Conservation (phyloP, 2,113 vertebrate genomes). For the Myrmophylax atrothorax region DNA sequence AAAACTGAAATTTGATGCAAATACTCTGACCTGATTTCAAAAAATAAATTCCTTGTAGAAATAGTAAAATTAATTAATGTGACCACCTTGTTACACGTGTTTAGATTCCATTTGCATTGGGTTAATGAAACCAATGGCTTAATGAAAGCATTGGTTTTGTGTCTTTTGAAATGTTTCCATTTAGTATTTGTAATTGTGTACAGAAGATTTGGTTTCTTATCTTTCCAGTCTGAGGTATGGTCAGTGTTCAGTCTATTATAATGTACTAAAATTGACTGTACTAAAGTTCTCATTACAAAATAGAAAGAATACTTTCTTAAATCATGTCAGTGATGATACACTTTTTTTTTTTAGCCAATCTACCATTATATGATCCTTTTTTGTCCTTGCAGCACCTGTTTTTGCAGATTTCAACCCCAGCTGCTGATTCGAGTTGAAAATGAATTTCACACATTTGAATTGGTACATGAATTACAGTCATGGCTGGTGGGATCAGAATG, state of each 20-base stretch:
- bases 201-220: neutral
- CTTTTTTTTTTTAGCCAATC: neutral
- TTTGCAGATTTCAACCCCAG: neutral
- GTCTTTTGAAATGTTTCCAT: neutral
- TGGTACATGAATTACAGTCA: neutral
- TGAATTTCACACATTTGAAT: constrained; percentile 35
- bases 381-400: neutral
- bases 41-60: neutral
- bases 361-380: neutral
- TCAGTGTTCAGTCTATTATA: neutral
- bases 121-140: neutral
- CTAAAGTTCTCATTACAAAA: neutral
- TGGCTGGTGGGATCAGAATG: neutral
- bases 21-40: neutral
- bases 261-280: neutral
- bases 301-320: neutral
- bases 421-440: constrained; percentile 19
- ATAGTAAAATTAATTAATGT: neutral
- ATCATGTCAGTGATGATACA: neutral
- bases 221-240: neutral
- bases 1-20: neutral
- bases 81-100: neutral
- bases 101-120: neutral
- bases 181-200: neutral
- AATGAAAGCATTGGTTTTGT: neutral